Conservation (phyloP, 2,113 vertebrate species). For the Drymodes brunneopygia region DNA sequence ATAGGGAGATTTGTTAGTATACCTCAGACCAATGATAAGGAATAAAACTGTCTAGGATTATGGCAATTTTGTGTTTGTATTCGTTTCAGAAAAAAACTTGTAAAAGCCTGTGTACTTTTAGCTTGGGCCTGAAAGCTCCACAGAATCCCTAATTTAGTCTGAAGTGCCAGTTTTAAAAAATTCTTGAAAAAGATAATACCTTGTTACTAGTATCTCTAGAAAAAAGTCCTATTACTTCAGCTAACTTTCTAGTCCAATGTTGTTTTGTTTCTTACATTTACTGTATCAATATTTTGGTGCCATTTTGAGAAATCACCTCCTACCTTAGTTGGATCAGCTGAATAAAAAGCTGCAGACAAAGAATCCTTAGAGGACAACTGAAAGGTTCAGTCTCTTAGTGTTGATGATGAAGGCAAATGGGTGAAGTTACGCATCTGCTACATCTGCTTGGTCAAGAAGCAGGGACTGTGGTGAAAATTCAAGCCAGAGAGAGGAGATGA, state of each 20-base stretch:
- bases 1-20: neutral
- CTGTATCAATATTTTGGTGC: neutral
- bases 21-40: neutral
- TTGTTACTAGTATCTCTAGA: neutral
- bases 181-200: neutral
- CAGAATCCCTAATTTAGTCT: neutral
- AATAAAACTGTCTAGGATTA: neutral
- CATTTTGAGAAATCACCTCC: conserved; percentile 70
- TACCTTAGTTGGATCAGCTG: conserved; percentile 59
- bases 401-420: conserved; percentile 52
- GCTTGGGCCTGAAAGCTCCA: neutral
- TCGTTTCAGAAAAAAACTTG: neutral
- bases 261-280: neutral
- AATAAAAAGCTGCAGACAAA: conserved; percentile 69
- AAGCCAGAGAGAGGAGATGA: neutral
- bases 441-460: neutral
- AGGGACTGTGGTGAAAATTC: neutral
- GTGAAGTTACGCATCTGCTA: neutral
- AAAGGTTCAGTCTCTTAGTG: no score
- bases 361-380: no score
- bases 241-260: neutral
- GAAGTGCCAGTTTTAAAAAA: neutral
- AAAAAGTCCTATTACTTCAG: neutral
- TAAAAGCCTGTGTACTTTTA: neutral
- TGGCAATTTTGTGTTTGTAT: neutral